These are phyloP conservation scores for Sabatieria punctata DNA, from an alignment of 2,888 invertebrate species.

Conservation along the genomic window DNA sequence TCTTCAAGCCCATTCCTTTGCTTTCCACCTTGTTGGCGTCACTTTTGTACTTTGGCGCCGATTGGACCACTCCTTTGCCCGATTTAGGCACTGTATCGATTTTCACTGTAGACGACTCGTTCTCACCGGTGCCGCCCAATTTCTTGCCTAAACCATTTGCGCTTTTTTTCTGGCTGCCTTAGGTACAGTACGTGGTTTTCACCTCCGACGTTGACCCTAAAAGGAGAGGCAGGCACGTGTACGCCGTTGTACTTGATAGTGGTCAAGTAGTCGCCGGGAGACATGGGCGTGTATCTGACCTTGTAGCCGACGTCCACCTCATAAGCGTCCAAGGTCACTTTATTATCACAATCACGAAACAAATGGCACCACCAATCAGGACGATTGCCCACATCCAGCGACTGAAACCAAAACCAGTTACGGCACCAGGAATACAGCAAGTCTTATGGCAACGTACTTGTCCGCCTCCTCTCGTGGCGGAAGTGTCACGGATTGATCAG, in stretches of 20 bases:
- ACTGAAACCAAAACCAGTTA: too few species aligned
- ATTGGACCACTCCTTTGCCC: conserved; percentile 76
- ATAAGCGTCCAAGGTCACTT: conserved; percentile 78
- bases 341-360: too few species aligned
- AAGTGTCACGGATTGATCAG: too few species aligned
- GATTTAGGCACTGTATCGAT: conserved; percentile 58
- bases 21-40: conserved; percentile 74
- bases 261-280: conserved; percentile 89
- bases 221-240: conserved; percentile 88
- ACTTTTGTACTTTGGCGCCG: conserved; percentile 72
- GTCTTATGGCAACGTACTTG: too few species aligned
- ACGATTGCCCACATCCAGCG: too few species aligned
- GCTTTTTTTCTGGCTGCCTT: too few species aligned
- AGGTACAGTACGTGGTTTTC: too few species aligned
- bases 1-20: conserved; percentile 88
- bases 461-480: too few species aligned
- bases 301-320: conserved; percentile 95
- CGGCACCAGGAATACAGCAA: too few species aligned
- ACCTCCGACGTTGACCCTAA: conserved; percentile 51
- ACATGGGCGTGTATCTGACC: conserved; percentile 82
- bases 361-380: too few species aligned
- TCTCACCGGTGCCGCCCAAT: conserved; percentile 31
- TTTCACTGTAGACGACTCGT: conserved; percentile 34
- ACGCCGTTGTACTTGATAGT: conserved; percentile 90
- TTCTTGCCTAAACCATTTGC: too few species aligned